These are phyloP conservation scores for Empidonax alnorum DNA, from an alignment of 2,113 vertebrate genomes.

Conservation along the genomic window DNA sequence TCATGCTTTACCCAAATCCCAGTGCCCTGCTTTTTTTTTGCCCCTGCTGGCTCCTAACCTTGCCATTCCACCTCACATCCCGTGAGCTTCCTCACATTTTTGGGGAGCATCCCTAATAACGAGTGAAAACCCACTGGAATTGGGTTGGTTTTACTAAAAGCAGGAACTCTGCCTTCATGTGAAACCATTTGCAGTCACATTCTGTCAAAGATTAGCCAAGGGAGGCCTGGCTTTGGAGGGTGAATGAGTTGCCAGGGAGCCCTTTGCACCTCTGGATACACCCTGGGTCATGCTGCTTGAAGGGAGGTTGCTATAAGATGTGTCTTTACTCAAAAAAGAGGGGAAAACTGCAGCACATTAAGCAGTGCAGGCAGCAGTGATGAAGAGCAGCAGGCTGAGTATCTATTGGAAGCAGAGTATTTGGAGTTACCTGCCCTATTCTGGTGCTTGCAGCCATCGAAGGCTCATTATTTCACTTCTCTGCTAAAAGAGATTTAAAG, in stretches of 20 bases:
- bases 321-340: background rate
- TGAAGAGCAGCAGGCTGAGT: background rate
- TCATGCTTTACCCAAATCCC: background rate
- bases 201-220: background rate
- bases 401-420: fast-evolving
- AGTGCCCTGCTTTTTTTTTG: background rate
- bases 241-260: background rate
- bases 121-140: no score
- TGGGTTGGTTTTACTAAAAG: fast-evolving
- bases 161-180: fast-evolving
- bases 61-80: fast-evolving
- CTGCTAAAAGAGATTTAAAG: background rate
- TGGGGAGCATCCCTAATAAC: no score
- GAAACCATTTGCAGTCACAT: fast-evolving
- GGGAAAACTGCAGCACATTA: background rate
- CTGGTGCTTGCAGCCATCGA: background rate
- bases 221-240: background rate
- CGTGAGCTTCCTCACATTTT: fast-evolving
- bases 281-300: background rate
- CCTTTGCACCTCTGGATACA: no score
- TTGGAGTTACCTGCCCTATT: background rate
- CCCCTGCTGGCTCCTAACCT: no score
- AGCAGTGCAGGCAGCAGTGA: background rate
- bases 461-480: background rate
- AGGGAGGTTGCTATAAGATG: background rate